Conservation (phyloP, 2,113 vertebrate genomes). For the Rhombomys opimus region DNA sequence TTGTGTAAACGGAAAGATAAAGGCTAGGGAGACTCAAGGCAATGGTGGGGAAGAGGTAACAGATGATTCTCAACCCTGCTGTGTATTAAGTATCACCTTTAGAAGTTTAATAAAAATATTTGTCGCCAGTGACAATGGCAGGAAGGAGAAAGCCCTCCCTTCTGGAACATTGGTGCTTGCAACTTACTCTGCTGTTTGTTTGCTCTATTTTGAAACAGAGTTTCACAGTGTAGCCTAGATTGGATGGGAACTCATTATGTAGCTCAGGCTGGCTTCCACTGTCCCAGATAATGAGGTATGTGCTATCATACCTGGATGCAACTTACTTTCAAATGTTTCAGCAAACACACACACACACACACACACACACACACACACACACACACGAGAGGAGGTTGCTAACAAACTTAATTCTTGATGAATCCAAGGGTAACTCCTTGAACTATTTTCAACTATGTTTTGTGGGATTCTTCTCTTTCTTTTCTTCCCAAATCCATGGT, state of each 20-base stretch:
- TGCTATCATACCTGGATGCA: neutral
- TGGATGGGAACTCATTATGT: neutral
- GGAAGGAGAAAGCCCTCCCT: neutral
- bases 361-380: neutral
- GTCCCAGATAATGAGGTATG: neutral
- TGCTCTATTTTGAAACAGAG: neutral
- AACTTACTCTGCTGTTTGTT: too few relatives aligned
- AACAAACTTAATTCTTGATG: neutral
- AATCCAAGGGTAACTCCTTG: neutral
- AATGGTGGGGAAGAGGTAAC: neutral
- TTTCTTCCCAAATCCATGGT: neutral
- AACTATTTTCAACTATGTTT: neutral
- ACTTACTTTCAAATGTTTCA: conserved; percentile 5
- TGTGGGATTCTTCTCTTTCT: neutral
- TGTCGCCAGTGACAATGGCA: neutral
- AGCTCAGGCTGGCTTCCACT: neutral
- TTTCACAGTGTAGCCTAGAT: neutral
- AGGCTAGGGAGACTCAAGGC: neutral
- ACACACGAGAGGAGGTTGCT: neutral
- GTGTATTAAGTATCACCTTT: neutral
- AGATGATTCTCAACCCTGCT: neutral
- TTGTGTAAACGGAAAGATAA: neutral
- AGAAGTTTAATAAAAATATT: conserved; percentile 18
- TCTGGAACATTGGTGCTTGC: neutral
- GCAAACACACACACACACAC: neutral